Conservation (phyloP, 2,113 vertebrate species). For the Megaceryle maxima region DNA sequence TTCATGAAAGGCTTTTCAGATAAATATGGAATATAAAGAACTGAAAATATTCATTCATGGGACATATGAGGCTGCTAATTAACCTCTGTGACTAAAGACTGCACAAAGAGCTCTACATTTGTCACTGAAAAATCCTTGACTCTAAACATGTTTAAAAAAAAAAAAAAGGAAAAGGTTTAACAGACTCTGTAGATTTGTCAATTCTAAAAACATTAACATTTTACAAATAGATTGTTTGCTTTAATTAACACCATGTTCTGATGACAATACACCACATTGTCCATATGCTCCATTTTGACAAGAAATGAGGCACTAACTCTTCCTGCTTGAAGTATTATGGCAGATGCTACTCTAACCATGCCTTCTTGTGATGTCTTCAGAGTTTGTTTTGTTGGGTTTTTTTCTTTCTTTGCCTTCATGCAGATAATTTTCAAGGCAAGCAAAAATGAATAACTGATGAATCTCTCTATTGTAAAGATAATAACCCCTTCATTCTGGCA, state of each 20-base stretch:
- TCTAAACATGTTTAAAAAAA: neutral
- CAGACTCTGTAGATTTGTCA: neutral
- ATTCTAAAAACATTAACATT: neutral
- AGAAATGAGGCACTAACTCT: neutral
- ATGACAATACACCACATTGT: neutral
- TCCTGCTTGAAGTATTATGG: neutral
- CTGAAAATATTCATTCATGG: neutral
- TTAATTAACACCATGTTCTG: slow-evolving; percentile 28
- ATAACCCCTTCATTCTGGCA: neutral
- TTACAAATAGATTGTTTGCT: neutral
- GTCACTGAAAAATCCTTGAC: neutral
- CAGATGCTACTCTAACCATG: neutral
- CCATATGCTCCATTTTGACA: slow-evolving; percentile 29
- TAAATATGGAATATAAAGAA: neutral
- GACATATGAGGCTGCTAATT: neutral
- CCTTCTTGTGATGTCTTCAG: neutral
- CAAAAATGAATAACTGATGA: neutral
- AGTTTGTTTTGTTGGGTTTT: neutral
- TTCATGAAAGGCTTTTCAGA: neutral
- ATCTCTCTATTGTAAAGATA: neutral
- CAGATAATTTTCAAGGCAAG: neutral
- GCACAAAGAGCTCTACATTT: neutral
- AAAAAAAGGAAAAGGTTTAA: neutral
- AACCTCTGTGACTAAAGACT: neutral
- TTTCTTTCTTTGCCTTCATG: neutral